phyloP scores from a whole-genome alignment of 2,888 invertebrate genomes.

The Mesorhabditis sp. region DNA sequence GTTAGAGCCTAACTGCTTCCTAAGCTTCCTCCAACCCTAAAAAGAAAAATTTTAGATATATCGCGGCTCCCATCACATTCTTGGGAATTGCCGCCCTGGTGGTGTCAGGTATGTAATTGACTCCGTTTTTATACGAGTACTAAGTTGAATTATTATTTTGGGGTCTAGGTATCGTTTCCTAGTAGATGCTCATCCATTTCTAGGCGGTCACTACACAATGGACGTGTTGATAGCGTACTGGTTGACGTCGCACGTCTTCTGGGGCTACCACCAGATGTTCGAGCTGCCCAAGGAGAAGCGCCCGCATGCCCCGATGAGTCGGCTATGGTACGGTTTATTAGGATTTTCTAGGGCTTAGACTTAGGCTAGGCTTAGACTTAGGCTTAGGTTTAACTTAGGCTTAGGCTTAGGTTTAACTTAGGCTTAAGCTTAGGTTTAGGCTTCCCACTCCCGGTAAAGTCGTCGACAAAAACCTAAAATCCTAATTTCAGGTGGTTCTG shows the following conservation, averaged over 20 bases:
- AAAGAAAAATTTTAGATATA: slow-evolving; percentile 33
- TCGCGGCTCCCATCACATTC: slow-evolving; percentile 54
- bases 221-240: slow-evolving; percentile 57
- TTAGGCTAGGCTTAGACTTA: too few relatives aligned
- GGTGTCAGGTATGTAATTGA: slow-evolving; percentile 29
- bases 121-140: neutral
- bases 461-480: neutral
- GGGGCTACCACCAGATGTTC: slow-evolving; percentile 80
- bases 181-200: neutral
- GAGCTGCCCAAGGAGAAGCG: slow-evolving; percentile 42
- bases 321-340: slow-evolving; percentile 40
- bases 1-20: neutral
- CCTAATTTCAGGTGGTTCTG: slow-evolving; percentile 50
- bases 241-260: slow-evolving; percentile 61
- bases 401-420: too few relatives aligned
- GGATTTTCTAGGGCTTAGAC: neutral
- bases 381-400: too few relatives aligned
- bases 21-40: neutral
- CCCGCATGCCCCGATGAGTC: slow-evolving; percentile 39
- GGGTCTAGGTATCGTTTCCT: too few relatives aligned
- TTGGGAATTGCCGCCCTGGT: slow-evolving; percentile 55
- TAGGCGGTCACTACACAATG: slow-evolving; percentile 57
- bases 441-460: neutral
- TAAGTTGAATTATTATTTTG: too few relatives aligned
- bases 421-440: too few relatives aligned